These are phyloP conservation scores for Coptodon bakossiorum DNA, from an alignment of 2,113 vertebrate species.

Conservation along the genomic window DNA sequence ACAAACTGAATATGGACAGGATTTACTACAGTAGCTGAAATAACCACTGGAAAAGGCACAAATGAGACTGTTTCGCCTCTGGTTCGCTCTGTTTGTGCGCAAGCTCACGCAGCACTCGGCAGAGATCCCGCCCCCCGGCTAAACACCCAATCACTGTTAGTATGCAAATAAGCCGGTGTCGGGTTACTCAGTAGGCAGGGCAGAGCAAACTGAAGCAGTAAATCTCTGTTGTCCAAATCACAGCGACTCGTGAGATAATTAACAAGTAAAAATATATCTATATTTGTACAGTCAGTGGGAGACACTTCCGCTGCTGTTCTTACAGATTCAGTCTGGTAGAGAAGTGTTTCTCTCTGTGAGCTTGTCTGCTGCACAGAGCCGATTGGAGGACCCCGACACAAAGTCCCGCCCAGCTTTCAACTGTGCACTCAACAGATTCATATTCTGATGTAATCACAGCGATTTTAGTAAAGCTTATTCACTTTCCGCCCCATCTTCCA, in stretches of 20 bases:
- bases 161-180: neutral
- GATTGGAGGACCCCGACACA: neutral
- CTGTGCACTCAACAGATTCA: neutral
- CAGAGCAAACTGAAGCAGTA: neutral
- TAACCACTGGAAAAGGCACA: neutral
- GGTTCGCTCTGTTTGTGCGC: neutral
- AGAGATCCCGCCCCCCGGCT: neutral
- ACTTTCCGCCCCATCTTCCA: neutral
- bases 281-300: neutral
- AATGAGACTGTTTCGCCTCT: neutral
- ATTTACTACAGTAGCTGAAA: neutral
- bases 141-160: neutral
- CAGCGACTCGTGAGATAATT: neutral
- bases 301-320: neutral
- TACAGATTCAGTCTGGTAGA: neutral
- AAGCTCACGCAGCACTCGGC: neutral
- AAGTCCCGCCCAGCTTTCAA: neutral
- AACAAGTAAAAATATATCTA: neutral
- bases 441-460: neutral
- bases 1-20: neutral
- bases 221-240: neutral
- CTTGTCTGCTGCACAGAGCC: neutral
- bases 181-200: neutral
- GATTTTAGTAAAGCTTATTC: neutral
- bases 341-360: neutral